phyloP scores from a whole-genome alignment of 1,140 invertebrate species.

The Musca vetustissima region DNA sequence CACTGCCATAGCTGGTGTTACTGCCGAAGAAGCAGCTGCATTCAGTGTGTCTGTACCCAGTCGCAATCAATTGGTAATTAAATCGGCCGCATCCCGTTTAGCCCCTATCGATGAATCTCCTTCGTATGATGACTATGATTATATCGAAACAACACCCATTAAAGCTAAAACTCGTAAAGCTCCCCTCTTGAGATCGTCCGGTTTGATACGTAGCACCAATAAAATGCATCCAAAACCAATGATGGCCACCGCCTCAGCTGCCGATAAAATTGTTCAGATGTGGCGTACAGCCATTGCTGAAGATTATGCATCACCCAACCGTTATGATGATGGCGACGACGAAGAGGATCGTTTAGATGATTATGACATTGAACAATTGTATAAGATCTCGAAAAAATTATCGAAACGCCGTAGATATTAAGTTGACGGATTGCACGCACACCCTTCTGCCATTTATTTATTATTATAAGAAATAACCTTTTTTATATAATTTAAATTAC shows the following conservation, averaged over 20 bases:
- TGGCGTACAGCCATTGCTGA: conserved; percentile 50
- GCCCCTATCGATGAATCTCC: background rate
- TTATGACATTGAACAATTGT: conserved; percentile 13
- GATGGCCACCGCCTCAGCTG: background rate
- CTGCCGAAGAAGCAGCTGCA: conserved; percentile 58
- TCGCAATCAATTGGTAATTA: conserved; percentile 49
- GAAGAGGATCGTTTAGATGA: conserved; percentile 3
- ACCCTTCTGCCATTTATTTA: too few relatives aligned
- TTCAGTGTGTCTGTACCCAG: conserved; percentile 49
- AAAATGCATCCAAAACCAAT: conserved; percentile 1
- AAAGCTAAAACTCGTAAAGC: conserved; percentile 27
- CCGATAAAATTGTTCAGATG: conserved; percentile 33
- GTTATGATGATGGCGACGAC: too few relatives aligned
- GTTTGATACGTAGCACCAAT: background rate
- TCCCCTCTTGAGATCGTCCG: conserved; percentile 1
- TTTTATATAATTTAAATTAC: too few relatives aligned
- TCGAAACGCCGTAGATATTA: conserved; percentile 8
- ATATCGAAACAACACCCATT: conserved; percentile 34
- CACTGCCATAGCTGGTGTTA: conserved; percentile 70
- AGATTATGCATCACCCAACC: conserved; percentile 39
- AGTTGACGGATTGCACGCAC: background rate
- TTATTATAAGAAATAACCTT: too few relatives aligned
- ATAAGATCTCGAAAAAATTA: conserved; percentile 4
- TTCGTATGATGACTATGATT: conserved; percentile 44
- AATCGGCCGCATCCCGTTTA: conserved; percentile 18